These are phyloP conservation scores for Rhinoraja longicauda DNA, from an alignment of 2,797 vertebrate species.

Conservation along the genomic window DNA sequence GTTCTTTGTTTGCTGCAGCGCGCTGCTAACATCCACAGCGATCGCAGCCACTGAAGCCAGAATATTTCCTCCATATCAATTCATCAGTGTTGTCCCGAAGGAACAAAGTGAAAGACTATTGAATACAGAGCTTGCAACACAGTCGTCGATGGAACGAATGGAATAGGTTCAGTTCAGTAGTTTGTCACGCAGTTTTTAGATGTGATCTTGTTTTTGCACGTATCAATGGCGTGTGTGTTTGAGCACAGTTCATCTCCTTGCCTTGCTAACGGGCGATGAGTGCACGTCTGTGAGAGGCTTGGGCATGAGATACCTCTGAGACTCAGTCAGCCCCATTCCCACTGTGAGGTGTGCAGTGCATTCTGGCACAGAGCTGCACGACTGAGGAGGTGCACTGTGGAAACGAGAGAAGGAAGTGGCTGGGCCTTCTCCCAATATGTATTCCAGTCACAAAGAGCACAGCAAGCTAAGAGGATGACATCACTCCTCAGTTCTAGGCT, in stretches of 20 bases:
- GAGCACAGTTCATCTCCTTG: neutral
- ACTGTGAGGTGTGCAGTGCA: neutral
- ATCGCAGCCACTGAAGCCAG: neutral
- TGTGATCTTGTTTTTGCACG: neutral
- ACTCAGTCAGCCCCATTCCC: no score
- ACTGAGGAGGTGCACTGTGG: neutral
- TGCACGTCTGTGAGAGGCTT: neutral
- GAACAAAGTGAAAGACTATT: neutral
- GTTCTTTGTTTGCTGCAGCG: neutral
- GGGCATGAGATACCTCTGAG: neutral
- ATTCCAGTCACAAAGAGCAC: neutral
- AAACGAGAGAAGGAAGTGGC: neutral
- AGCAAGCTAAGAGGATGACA: neutral
- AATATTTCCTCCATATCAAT: constrained; percentile 18
- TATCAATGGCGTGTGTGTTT: neutral
- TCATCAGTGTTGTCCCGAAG: neutral
- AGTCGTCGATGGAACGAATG: neutral
- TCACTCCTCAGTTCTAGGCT: neutral
- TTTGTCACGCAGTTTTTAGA: neutral
- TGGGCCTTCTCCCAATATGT: neutral
- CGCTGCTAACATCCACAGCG: neutral
- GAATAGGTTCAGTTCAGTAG: neutral
- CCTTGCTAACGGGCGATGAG: neutral
- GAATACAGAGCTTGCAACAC: neutral
- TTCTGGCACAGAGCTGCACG: neutral